Conservation (phyloP, 2,113 vertebrate genomes). For the Megaptera novaeangliae region DNA sequence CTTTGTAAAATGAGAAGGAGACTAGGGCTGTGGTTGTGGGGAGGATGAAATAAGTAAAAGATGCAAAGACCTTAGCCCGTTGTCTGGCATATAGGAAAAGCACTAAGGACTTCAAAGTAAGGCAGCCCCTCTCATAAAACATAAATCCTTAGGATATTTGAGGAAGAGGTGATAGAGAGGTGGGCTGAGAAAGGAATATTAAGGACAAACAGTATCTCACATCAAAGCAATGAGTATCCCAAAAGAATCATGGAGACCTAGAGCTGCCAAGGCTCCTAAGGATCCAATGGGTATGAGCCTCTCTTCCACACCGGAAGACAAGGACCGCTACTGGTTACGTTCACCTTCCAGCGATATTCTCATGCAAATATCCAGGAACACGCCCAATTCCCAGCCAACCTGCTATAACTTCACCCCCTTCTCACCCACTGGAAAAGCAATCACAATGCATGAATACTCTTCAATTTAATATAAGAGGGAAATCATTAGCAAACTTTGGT, state of each 20-base stretch:
- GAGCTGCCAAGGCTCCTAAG: neutral
- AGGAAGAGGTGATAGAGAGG: neutral
- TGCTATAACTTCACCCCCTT: neutral
- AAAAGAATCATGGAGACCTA: neutral
- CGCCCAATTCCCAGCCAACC: neutral
- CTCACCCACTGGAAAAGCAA: neutral
- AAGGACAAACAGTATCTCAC: neutral
- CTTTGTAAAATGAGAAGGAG: conserved; percentile 1
- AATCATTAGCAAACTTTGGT: neutral
- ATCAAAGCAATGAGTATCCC: neutral
- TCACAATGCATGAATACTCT: neutral
- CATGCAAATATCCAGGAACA: neutral
- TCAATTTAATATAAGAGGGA: neutral
- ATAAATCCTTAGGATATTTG: neutral
- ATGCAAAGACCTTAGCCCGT: neutral
- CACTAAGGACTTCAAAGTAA: neutral
- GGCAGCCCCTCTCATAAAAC: neutral
- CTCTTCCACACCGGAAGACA: neutral
- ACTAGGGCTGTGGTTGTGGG: neutral
- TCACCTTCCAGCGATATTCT: neutral
- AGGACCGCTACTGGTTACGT: neutral
- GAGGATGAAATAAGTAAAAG: neutral
- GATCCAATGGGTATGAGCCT: neutral
- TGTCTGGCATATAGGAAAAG: neutral
- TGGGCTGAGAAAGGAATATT: neutral